Conservation (phyloP, 2,888 invertebrate genomes). For the Pyrrhia umbra region DNA sequence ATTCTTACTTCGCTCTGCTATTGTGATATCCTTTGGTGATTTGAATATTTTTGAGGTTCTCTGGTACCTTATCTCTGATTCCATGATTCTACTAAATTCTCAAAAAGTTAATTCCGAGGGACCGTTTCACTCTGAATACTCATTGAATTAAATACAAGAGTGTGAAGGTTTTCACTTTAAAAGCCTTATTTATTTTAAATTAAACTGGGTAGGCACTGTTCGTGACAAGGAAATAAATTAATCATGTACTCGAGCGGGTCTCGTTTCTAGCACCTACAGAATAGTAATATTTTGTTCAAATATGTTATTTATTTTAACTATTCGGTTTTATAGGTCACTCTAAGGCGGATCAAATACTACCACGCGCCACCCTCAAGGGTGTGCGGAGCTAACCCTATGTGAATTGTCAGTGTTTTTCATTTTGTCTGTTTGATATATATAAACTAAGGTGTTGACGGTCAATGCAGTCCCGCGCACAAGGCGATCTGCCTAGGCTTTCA, state of each 20-base stretch:
- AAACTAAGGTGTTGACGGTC: too few species aligned
- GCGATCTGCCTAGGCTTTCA: too few species aligned
- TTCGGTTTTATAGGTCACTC: conserved; percentile 5
- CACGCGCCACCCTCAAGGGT: too few species aligned
- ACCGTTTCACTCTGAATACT: conserved; percentile 29
- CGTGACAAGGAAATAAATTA: conserved; percentile 61
- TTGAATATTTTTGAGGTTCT: conserved; percentile 53
- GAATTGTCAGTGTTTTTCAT: too few species aligned
- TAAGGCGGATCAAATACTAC: too few species aligned
- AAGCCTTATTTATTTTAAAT: conserved; percentile 62
- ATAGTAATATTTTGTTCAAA: conserved; percentile 51
- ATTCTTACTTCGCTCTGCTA: conserved; percentile 32
- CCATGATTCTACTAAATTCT: conserved; percentile 35
- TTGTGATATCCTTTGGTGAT: conserved; percentile 41
- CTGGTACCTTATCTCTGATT: conserved; percentile 15
- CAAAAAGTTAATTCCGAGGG: conserved; percentile 22
- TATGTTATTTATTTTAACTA: conserved; percentile 44
- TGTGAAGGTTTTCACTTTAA: conserved; percentile 50
- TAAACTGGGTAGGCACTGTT: conserved; percentile 58
- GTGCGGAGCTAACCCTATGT: too few species aligned
- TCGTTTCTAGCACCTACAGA: conserved; percentile 42
- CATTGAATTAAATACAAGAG: conserved; percentile 58
- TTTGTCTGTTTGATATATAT: too few species aligned
- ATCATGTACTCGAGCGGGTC: conserved; percentile 55
- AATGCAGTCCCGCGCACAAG: too few species aligned